Evolutionary conservation across 2,888 invertebrate genomes (phyloP).

Genomic region (Drosophila kanekoi): DNA sequence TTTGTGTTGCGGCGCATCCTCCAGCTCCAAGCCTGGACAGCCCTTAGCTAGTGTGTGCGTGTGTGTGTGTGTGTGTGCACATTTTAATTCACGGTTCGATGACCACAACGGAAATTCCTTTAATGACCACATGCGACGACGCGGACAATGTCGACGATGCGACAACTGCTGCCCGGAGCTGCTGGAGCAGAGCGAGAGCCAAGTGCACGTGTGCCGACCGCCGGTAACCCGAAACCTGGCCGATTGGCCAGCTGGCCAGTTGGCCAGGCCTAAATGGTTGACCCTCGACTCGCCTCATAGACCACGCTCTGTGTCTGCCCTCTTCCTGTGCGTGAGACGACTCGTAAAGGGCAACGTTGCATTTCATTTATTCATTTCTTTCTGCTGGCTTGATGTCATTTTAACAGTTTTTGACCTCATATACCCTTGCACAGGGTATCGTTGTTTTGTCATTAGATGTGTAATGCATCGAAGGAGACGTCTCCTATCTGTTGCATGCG

Average conservation of each 20-base stretch:
- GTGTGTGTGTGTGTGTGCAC: constrained; percentile 52
- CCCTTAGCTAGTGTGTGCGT: constrained; percentile 10
- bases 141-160: constrained; percentile 50
- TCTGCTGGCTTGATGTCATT: constrained; percentile 35
- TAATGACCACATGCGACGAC: constrained; percentile 72
- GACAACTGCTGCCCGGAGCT: constrained; percentile 23
- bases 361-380: constrained; percentile 43
- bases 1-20: constrained; percentile 23
- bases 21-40: not conserved
- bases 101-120: constrained; percentile 80
- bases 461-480: too few relatives aligned
- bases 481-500: too few relatives aligned
- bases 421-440: too few relatives aligned
- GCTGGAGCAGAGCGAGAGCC: constrained; percentile 42
- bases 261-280: constrained; percentile 50
- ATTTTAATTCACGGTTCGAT: constrained; percentile 77
- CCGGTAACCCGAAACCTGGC: constrained; percentile 50
- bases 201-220: constrained; percentile 51
- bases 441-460: too few relatives aligned
- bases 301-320: constrained; percentile 3
- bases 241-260: constrained; percentile 16
- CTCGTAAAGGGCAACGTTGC: constrained; percentile 57
- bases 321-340: constrained; percentile 32
- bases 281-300: constrained; percentile 32
- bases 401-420: constrained; percentile 36